Evolutionary conservation across 2,797 vertebrate species (phyloP), one percentile per base, ranked within the genome.

Genomic region (Enteromius radiatus): DNA sequence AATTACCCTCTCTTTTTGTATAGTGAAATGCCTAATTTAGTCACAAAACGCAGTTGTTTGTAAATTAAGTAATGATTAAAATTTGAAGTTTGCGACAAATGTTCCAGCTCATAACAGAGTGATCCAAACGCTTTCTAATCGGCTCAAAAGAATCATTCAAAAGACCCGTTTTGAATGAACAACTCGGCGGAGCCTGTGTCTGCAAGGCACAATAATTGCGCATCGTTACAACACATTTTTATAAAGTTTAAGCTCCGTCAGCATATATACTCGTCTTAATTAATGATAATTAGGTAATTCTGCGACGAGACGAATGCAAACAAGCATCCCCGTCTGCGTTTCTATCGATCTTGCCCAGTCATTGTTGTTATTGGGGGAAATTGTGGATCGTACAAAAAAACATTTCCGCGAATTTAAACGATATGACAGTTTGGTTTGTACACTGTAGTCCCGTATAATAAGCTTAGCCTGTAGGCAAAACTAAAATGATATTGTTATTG

Each of bases 321-420:
- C 19, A 52, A 33, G 5, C 23, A 73, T 2, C 28, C 3, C 26
- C 73, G 56, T 67, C 43, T 77, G 84, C 69, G 41, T 26, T 52
- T 36, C 17, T 65, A 43, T 65, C 54, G 73, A 77, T 71, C 67
- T 56, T 81, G 68, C 81, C 61, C 71, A 76, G 81, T 82, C 81
- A 82, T 82, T 68, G 81, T 76, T 82, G 73, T 59, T 59, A 76
- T 43, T 59, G 73, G 3, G 11, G 47, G 31, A 41, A 71, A 63
- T 31, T 19, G 49, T 3, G 47, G 8, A 41, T 41, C 65, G 61
- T 65, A n/a, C 45, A 28, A 65, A 5, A 5, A 11, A n/a, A 54
- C 3, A 26, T 73, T 49, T 65, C 3, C 3, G 15, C 28, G 61
- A 43, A 45, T 45, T 33, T 11, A 61, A 45, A 71, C 21, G 54